Conservation (phyloP, 2,888 invertebrate genomes). For the Drosophila parthenogenetica region DNA sequence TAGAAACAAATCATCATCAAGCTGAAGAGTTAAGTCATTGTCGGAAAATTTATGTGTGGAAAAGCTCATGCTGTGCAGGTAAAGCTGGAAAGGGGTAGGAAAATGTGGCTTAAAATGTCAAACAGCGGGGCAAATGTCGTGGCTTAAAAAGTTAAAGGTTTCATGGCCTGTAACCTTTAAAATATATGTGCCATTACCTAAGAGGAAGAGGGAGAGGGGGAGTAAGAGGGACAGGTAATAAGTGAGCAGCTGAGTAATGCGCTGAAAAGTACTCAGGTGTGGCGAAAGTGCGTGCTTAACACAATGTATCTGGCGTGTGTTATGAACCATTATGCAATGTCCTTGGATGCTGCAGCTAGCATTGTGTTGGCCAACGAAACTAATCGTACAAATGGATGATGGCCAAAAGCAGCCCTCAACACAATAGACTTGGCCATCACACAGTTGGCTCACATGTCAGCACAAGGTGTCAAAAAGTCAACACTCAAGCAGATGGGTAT, state of each 20-base stretch:
- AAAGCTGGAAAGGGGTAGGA: not conserved
- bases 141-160: conserved; percentile 40
- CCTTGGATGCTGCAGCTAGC: conserved; percentile 53
- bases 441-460: conserved; percentile 46
- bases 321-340: conserved; percentile 49
- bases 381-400: conserved; percentile 72
- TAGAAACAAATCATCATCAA: conserved; percentile 66
- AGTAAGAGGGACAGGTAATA: conserved; percentile 41
- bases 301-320: not conserved
- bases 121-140: conserved; percentile 29
- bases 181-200: conserved; percentile 64
- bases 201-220: no score
- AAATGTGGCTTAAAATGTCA: conserved; percentile 30
- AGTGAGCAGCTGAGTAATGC: conserved; percentile 65
- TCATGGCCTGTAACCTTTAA: conserved; percentile 46
- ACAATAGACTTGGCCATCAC: conserved; percentile 44
- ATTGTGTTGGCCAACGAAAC: conserved; percentile 60
- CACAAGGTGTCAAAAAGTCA: conserved; percentile 47
- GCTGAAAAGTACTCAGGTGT: conserved; percentile 52
- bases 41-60: conserved; percentile 44
- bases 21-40: conserved; percentile 40
- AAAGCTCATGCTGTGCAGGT: conserved; percentile 14
- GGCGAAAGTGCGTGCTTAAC: conserved; percentile 38
- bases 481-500: conserved; percentile 39
- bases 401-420: conserved; percentile 15